Evolutionary conservation across 2,113 vertebrate genomes (phyloP).

Genomic region (Labeo rohita): DNA sequence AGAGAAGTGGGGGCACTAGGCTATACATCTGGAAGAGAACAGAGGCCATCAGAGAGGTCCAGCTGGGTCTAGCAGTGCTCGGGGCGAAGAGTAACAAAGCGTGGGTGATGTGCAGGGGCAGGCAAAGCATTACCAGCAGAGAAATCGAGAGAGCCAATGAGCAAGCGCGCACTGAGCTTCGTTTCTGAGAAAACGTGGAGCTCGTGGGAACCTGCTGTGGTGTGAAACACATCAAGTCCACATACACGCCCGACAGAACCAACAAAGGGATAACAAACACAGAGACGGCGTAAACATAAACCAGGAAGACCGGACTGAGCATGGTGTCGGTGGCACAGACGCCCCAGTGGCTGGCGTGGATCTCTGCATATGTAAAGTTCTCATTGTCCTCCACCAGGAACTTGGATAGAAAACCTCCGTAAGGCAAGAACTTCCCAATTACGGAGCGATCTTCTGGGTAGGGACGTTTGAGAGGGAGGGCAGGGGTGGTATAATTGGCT

Average conservation of each 20-base stretch:
- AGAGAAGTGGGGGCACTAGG: slow-evolving; percentile 76
- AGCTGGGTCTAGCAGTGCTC: slow-evolving; percentile 57
- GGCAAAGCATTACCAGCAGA: slow-evolving; percentile 76
- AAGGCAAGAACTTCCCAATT: slow-evolving; percentile 70
- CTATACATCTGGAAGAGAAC: slow-evolving; percentile 77
- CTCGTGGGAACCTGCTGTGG: slow-evolving; percentile 52
- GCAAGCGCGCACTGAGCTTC: slow-evolving; percentile 52
- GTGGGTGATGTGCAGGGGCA: slow-evolving; percentile 74
- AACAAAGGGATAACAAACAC: slow-evolving; percentile 73
- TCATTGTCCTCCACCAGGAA: slow-evolving; percentile 69
- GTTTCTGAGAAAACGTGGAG: slow-evolving; percentile 54
- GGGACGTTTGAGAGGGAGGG: slow-evolving; percentile 27
- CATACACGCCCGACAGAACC: slow-evolving; percentile 70
- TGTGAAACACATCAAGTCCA: slow-evolving; percentile 67
- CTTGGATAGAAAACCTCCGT: slow-evolving; percentile 77
- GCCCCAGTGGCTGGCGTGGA: slow-evolving; percentile 74
- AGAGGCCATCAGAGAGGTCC: slow-evolving; percentile 57
- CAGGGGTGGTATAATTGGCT: slow-evolving; percentile 66
- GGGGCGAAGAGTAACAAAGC: slow-evolving; percentile 68
- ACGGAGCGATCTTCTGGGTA: slow-evolving; percentile 62
- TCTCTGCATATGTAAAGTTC: slow-evolving; percentile 71
- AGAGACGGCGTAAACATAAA: slow-evolving; percentile 72
- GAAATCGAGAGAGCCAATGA: slow-evolving; percentile 73
- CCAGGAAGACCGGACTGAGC: slow-evolving; percentile 70
- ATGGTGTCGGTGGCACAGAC: slow-evolving; percentile 72